Percentiles rank a stretch among this genome's conserved stretches.
Evolutionary conservation across 1,140 invertebrate species (phyloP).

Genomic region (Drosophila orena): DNA sequence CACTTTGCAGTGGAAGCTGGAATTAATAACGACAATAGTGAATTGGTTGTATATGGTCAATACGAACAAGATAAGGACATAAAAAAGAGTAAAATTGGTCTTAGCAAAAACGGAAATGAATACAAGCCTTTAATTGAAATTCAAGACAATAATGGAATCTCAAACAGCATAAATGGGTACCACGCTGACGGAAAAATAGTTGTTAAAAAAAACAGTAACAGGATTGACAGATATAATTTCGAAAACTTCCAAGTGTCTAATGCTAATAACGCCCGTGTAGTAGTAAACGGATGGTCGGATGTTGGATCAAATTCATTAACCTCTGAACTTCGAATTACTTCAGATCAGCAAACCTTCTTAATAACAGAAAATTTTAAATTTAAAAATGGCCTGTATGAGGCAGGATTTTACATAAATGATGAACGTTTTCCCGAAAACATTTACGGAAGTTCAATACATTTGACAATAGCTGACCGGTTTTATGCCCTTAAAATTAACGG

Average conservation of each 20-base stretch:
- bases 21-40: slow-evolving; percentile 60
- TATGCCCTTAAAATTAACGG: slow-evolving; percentile 45
- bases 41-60: slow-evolving; percentile 84
- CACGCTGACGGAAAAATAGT: slow-evolving; percentile 87
- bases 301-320: slow-evolving; percentile 29
- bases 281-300: slow-evolving; percentile 86
- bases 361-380: slow-evolving; percentile 61
- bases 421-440: slow-evolving; percentile 57
- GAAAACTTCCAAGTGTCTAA: slow-evolving; percentile 86
- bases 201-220: slow-evolving; percentile 85
- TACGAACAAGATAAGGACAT: slow-evolving; percentile 87
- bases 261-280: slow-evolving; percentile 84
- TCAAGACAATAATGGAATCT: slow-evolving; percentile 86
- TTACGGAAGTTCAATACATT: slow-evolving; percentile 56
- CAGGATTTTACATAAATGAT: slow-evolving; percentile 67
- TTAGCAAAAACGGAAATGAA: slow-evolving; percentile 87
- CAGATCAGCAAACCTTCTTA: slow-evolving; percentile 53
- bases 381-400: slow-evolving; percentile 57
- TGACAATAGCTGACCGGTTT: slow-evolving; percentile 32
- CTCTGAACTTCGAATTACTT: slow-evolving; percentile 55
- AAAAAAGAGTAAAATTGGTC: slow-evolving; percentile 88
- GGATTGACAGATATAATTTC: slow-evolving; percentile 86
- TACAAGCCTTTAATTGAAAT: slow-evolving; percentile 90
- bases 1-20: slow-evolving; percentile 70
- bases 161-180: slow-evolving; percentile 85